Conservation (phyloP, 1,140 invertebrate genomes). For the Phymastichus coffea region DNA sequence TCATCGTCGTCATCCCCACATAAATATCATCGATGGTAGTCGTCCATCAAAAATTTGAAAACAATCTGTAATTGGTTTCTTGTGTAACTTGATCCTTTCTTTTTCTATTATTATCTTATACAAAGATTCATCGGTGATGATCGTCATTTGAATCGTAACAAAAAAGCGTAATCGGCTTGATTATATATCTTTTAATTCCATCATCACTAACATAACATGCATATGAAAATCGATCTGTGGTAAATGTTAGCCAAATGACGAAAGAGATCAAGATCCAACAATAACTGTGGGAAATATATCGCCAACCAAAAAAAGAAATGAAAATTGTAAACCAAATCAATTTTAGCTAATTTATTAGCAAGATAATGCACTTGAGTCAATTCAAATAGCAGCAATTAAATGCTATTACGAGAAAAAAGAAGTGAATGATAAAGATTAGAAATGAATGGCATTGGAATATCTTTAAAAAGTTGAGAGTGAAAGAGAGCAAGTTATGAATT, state of each 20-base stretch:
- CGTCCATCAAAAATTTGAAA: too few relatives aligned
- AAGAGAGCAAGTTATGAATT: neutral
- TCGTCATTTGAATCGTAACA: too few relatives aligned
- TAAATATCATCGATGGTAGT: conserved; percentile 43
- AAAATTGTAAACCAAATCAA: too few relatives aligned
- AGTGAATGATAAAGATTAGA: neutral
- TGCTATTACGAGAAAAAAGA: conserved; percentile 20
- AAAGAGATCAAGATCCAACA: conserved; percentile 8
- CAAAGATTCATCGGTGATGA: conserved; percentile 35
- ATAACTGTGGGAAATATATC: neutral
- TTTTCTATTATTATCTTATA: too few relatives aligned
- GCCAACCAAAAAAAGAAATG: neutral
- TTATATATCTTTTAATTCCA: too few relatives aligned
- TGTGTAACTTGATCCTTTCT: too few relatives aligned
- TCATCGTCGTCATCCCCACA: conserved; percentile 34
- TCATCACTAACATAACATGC: too few relatives aligned
- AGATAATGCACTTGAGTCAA: conserved; percentile 32
- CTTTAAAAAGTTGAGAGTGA: neutral
- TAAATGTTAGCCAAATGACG: conserved; percentile 32
- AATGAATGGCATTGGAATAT: conserved; percentile 14
- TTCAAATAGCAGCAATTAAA: conserved; percentile 38
- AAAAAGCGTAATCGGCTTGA: too few relatives aligned
- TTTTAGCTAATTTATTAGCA: conserved; percentile 16
- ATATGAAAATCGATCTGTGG: too few relatives aligned
- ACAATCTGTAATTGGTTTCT: too few relatives aligned